Percentiles rank a stretch among this genome's conserved stretches.
phyloP scores from a whole-genome alignment of 2,113 vertebrate species.

The Tamias sibiricus region DNA sequence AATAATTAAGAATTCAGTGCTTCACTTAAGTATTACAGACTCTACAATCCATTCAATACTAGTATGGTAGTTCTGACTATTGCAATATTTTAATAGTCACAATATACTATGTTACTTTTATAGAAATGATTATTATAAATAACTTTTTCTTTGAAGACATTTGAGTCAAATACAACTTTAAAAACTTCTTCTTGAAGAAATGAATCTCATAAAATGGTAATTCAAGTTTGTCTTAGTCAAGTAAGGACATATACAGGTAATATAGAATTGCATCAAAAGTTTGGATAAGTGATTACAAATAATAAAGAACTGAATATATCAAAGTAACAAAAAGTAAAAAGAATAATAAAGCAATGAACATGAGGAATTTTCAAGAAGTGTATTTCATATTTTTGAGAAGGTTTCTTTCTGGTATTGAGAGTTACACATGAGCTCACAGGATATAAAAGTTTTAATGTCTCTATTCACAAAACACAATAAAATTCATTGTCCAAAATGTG shows the following conservation, averaged over 20 bases:
- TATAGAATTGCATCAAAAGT: background rate
- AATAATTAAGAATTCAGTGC: background rate
- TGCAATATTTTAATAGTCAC: background rate
- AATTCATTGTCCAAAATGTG: background rate
- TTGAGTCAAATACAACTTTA: background rate
- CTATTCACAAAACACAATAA: constrained; percentile 68
- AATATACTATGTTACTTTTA: background rate
- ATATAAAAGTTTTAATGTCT: constrained; percentile 58
- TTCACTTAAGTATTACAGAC: background rate
- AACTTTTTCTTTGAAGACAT: background rate
- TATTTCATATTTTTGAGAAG: constrained; percentile 22
- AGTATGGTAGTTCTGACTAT: background rate
- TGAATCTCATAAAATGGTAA: background rate
- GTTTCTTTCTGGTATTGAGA: constrained; percentile 58
- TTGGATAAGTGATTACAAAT: background rate
- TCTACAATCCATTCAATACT: background rate
- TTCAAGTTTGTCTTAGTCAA: background rate
- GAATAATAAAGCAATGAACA: background rate
- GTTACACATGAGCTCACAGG: constrained; percentile 19
- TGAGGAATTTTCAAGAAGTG: background rate
- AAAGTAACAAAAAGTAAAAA: background rate
- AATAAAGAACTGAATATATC: background rate
- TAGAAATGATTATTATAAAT: background rate
- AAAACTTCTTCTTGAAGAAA: constrained; percentile 28
- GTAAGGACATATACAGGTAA: background rate